Evolutionary conservation across 2,797 vertebrate species (phyloP), one percentile per base, ranked within the genome.

Genomic region (Characodon lateralis): DNA sequence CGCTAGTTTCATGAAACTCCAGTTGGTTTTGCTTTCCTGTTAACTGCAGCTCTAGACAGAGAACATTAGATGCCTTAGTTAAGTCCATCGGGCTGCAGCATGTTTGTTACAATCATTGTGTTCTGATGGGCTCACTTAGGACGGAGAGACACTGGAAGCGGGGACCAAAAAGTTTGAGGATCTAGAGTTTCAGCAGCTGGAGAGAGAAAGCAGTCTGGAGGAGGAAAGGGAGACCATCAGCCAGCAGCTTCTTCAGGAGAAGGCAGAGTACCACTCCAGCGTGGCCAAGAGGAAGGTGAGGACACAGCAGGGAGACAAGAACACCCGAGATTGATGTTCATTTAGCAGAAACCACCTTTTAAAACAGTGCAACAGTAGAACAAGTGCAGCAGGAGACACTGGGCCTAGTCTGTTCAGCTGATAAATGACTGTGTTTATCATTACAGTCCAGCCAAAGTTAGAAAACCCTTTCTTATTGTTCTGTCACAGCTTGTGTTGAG

Each of bases 121-220:
- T 41, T 74, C 26, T 76, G 35, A 26, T 41, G 14, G 76, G 56
- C 79, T 75, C 71, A 28, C 3, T 83, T 93, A 99, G 98, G 97
- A 98, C 51, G 97, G 96, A 0, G 98, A 99, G 76, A 94, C 79
- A 0, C 88, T 99, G 90, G 98, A 99, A 88, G 93, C 94, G 0
- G 97, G 96, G 88, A 95, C 96, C 8, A 99, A 98, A 85, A 96
- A 97, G 80, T 99, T 99, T 71, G 98, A 99, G 87, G 98, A 99
- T 91, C 91, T 99, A 91, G 98, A 99, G 92, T 99, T 99, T 87
- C 98, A 99, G 93, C 98, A 99, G 94, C 95, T 99, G 93, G 98
- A 99, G 93, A 95, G 94, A 59, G 98, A 99, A 84, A 99, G 98
- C 92, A 96, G 96, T 63, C 90, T 96, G 3, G 98, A 99, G 91